Evolutionary conservation across 2,113 vertebrate species (phyloP), one percentile per base, ranked within the genome.

Genomic region (Salvelinus sp.): DNA sequence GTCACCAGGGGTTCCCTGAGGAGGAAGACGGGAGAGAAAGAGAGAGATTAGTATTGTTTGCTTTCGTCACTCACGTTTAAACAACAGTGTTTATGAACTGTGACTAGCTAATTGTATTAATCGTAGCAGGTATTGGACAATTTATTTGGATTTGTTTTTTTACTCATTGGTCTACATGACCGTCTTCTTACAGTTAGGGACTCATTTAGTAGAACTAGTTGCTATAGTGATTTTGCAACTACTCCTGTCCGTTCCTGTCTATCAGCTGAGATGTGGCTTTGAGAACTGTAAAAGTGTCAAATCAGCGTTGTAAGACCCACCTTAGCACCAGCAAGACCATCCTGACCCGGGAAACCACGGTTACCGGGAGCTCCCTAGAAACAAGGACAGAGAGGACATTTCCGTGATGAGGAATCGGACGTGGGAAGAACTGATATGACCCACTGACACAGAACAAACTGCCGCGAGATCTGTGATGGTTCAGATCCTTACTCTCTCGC

Each of bases 311-410:
- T 80, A 69, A 0, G 0, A 72, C 94, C 84, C 79, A 98, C 97
- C 95, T 98, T 99, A 80, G 96, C 96, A 77, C 97, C 97, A 22
- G 96, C 95, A 84, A 99, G 93, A 87, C 97, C 97, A 72, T 99
- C 97, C 75, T 98, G 97, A 87, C 97, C 97, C 1, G 97, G 97
- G 92, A 99, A 98, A 85, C 97, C 97, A 0, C 97, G 96, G 85
- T 99, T 98, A 86, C 97, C 97, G 0, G 97, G 97, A 88, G 96
- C 94, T 14, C 97, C 97, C 97, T 99, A 71, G 0, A 73, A 85
- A 81, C 54, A 77, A 48, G 87, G 30, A 78, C 25, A 69, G n/a
- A 72, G 48, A 81, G 20, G 62, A 16, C 1, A 14, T 18, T 48
- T 57, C 25, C 14, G 60, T 33, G 6, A 63, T 30, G 25, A 76